Evolutionary conservation across 2,888 invertebrate species (phyloP), one percentile per base, ranked within the genome.

Genomic region (Oscheius sp.): DNA sequence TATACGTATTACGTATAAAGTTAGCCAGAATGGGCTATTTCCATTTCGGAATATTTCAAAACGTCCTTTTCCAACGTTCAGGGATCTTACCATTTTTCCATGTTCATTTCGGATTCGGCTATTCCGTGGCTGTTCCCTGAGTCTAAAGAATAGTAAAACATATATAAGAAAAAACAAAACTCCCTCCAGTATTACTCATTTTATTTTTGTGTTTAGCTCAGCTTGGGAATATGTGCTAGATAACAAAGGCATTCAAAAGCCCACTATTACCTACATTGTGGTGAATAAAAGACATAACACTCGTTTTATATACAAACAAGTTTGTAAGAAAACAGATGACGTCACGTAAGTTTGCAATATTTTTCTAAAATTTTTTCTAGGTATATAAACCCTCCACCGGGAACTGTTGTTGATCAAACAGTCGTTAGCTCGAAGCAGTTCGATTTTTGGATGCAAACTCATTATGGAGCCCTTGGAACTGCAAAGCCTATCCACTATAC

Each of bases 401-500:
- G 79, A 26, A 79, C 79, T 0, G 63, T 72, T 0, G 70, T 72
- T 1, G 73, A 72, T 45, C 64, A 66, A 26, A 41, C 8, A 0
- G 56, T 73, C 5, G 73, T 77, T 2, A 57, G 65, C 0, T 47
- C 68, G 14, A 65, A 68, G 41, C 69, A 59, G 28, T 99, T 98
- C 88, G 98, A 99, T 89, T 99, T 99, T 89, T 99, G 96, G 88
- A 90, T 99, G 70, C 98, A 97, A 90, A 88, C 88, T 69, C 89
- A 89, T 62, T 68, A 77, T 26, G 73, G 75, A 32, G 67, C 24
- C 2, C 33, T 72, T 14, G 98, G 98, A 86, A 99, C 98, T 73
- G 94, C 94, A 80, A 91, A 98, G 74, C 98, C 98, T 69, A 95
- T 95, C 30, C 98, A 99, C 89, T 98, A 99, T 89, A 97, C 97